Evolutionary conservation across 2,797 vertebrate genomes (phyloP).

Genomic region (Molossus alvarezi): DNA sequence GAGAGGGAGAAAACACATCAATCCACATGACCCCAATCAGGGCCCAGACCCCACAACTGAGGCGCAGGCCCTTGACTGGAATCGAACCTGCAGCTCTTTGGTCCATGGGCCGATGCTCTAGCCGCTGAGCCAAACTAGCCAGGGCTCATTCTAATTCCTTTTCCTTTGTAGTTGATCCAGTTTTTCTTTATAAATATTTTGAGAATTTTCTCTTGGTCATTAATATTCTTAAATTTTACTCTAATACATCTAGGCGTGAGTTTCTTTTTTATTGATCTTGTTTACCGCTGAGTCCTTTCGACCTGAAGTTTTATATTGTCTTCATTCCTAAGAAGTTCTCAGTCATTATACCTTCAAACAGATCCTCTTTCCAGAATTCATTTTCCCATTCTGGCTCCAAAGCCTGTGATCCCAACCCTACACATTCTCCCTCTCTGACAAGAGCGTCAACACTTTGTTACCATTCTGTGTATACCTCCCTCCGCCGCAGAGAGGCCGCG

Average conservation of each 20-base stretch:
- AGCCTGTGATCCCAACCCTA: not conserved
- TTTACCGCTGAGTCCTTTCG: slow-evolving; percentile 48
- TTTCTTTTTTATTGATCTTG: not conserved
- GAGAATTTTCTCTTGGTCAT: slow-evolving; percentile 25
- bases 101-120: no score
- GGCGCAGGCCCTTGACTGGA: no score
- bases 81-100: no score
- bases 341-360: not conserved
- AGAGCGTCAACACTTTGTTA: not conserved
- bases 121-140: no score
- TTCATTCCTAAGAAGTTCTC: slow-evolving; percentile 41
- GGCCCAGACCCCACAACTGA: no score
- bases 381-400: not conserved
- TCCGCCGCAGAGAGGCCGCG: not conserved
- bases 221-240: slow-evolving; percentile 37
- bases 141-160: not conserved
- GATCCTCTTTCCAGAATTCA: not conserved
- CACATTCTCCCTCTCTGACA: not conserved
- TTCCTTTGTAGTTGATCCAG: not conserved
- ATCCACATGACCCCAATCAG: no score
- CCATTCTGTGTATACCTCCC: not conserved
- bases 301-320: not conserved
- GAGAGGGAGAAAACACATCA: no score
- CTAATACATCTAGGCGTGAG: not conserved
- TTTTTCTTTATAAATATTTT: not conserved